phyloP scores from a whole-genome alignment of 2,113 vertebrate genomes.

The Origma solitaria region DNA sequence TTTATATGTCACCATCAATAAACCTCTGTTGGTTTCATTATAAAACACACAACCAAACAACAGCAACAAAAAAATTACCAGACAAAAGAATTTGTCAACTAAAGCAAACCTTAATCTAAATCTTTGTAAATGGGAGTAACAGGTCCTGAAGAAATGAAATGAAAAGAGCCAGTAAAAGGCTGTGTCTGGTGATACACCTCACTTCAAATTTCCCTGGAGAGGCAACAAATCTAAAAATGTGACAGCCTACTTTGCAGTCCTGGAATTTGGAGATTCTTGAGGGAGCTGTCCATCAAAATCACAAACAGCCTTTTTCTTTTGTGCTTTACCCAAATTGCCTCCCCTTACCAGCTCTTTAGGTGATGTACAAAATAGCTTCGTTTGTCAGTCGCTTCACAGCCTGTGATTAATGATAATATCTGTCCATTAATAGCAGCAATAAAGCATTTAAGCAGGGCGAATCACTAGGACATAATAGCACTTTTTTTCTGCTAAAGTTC shows the following conservation, averaged over 20 bases:
- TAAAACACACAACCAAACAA: not conserved
- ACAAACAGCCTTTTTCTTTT: not conserved
- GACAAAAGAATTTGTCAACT: not conserved
- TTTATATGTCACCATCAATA: not conserved
- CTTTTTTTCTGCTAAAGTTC: not conserved
- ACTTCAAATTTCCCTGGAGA: not conserved
- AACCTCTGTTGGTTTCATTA: not conserved
- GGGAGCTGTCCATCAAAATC: not conserved
- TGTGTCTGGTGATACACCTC: not conserved
- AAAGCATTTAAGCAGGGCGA: not conserved
- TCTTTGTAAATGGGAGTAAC: not conserved
- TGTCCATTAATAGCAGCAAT: constrained; percentile 3
- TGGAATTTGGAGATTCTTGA: not conserved
- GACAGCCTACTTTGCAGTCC: not conserved
- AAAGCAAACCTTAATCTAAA: not conserved
- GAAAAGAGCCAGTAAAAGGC: not conserved
- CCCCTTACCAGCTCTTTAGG: not conserved
- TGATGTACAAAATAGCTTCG: not conserved
- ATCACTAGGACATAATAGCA: not conserved
- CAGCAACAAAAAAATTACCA: not conserved
- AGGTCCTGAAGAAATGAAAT: not conserved
- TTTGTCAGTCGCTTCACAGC: not conserved
- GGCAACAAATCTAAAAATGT: not conserved
- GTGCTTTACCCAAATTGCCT: not conserved
- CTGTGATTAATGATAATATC: not conserved